Evolutionary conservation across 2,888 invertebrate species (phyloP), one percentile per base, ranked within the genome.

Genomic region (Eilema caniola): DNA sequence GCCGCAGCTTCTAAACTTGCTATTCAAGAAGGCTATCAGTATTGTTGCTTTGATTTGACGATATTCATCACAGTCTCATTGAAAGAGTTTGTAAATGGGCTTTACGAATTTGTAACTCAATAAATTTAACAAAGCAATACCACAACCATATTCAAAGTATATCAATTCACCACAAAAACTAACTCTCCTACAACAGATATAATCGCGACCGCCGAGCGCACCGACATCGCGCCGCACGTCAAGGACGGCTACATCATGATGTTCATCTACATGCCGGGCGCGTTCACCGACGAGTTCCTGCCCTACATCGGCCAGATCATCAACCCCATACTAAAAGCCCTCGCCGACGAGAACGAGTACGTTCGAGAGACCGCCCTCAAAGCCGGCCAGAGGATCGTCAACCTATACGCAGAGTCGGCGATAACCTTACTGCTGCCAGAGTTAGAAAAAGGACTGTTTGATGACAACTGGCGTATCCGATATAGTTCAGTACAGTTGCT

Each of bases 161-260:
- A 24, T 28, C 12, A 33, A 20, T 24, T 37, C 0, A 31, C n/a
- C 53, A n/a, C n/a, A n/a, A n/a, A n/a, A n/a, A n/a, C 2, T 23
- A 33, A 33, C 23, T 1, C 10, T 10, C 41, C 10, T 67, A 2
- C 0, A 11, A 24, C 89, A 96, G 98, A 99, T 89, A 99, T 99
- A 77, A 99, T 99, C 80, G 96, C 98, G 67, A 99, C 99, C 0
- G 98, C 99, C 0, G 98, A 99, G 89, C 96, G 99, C 73, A 97
- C 97, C 0, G 99, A 99, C 90, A 98, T 99, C 84, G 98, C 99
- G 10, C 98, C 99, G 0, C 99, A 99, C 92, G 99, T 99, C 2
- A 98, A 99, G 87, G 99, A 99, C 94, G 99, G 99, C 61, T 99
- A 99, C 95, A 99, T 99, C 76, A 99, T 99, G 99, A 99, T 99